Conservation (phyloP, 2,113 vertebrate species). For the Centropristis striata region DNA sequence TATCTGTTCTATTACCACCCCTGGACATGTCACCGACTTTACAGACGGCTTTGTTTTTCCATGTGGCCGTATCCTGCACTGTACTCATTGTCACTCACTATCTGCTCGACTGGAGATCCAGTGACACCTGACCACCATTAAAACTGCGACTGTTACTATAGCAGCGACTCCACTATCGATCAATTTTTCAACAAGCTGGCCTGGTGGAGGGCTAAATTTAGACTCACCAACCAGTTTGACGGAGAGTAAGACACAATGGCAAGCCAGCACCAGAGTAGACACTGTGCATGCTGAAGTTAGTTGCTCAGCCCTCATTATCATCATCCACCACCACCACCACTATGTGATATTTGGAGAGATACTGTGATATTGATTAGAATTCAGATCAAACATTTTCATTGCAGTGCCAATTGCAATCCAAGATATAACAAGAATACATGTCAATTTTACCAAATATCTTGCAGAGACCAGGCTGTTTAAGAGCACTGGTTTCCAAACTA, state of each 20-base stretch:
- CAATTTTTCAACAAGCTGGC: conserved; percentile 77
- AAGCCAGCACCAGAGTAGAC: background rate
- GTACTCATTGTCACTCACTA: conserved; percentile 14
- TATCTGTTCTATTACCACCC: conserved; percentile 49
- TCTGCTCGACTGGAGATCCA: conserved; percentile 50
- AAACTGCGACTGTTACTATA: conserved; percentile 74
- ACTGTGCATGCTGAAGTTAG: conserved; percentile 2
- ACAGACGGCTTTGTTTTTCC: conserved; percentile 57
- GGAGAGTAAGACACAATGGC: conserved; percentile 40
- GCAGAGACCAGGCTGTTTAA: background rate
- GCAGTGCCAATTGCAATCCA: background rate
- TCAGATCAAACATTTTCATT: background rate
- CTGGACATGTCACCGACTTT: conserved; percentile 53
- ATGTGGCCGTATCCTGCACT: conserved; percentile 28
- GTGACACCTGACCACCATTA: conserved; percentile 73
- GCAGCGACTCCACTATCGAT: conserved; percentile 72
- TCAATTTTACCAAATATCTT: background rate
- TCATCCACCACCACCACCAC: too few relatives aligned
- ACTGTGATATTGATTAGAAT: background rate
- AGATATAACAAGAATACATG: background rate
- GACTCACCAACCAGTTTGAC: conserved; percentile 45
- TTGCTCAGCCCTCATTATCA: background rate
- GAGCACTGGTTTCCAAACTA: background rate
- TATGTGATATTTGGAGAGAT: conserved; percentile 16
- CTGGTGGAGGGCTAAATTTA: conserved; percentile 61